Evolutionary conservation across 2,888 invertebrate species (phyloP).

Genomic region (Apoda limacodes): DNA sequence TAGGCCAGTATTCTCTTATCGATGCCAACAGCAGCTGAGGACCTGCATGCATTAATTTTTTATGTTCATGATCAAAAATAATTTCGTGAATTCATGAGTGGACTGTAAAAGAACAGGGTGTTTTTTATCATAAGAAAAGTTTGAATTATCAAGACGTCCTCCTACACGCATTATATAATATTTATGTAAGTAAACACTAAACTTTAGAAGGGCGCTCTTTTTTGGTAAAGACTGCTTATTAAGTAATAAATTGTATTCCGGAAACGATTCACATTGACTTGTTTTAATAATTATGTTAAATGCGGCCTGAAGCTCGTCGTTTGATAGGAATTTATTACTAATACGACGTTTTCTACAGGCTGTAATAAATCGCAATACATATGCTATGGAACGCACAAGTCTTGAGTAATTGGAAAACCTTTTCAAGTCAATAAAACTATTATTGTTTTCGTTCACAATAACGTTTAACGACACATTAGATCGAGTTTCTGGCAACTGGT

Average conservation of each 20-base stretch:
- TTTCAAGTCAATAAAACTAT: too few species aligned
- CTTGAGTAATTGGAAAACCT: too few species aligned
- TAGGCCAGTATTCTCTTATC: too few species aligned
- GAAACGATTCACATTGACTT: conserved; percentile 18
- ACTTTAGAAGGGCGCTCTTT: conserved; percentile 14
- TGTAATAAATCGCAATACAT: conserved; percentile 16
- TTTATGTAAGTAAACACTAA: conserved; percentile 18
- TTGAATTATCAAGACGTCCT: conserved; percentile 20
- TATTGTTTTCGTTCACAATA: too few species aligned
- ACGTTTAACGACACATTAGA: too few species aligned
- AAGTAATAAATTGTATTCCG: conserved; percentile 16
- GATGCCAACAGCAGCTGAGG: too few species aligned
- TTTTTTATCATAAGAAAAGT: conserved; percentile 18
- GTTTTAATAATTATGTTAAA: conserved; percentile 13
- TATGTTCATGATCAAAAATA: too few species aligned
- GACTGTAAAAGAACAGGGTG: conserved; percentile 24
- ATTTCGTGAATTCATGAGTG: conserved; percentile 19
- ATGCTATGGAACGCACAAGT: conserved; percentile 14
- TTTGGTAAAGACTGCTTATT: conserved; percentile 8
- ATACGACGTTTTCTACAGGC: conserved; percentile 5
- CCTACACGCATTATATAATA: conserved; percentile 21
- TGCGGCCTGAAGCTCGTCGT: conserved; percentile 9
- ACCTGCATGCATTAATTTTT: too few species aligned
- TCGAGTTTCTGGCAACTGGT: too few species aligned
- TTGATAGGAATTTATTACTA: neutral